Conservation (phyloP, 2,888 invertebrate genomes). For the Drosophila buzzatii region DNA sequence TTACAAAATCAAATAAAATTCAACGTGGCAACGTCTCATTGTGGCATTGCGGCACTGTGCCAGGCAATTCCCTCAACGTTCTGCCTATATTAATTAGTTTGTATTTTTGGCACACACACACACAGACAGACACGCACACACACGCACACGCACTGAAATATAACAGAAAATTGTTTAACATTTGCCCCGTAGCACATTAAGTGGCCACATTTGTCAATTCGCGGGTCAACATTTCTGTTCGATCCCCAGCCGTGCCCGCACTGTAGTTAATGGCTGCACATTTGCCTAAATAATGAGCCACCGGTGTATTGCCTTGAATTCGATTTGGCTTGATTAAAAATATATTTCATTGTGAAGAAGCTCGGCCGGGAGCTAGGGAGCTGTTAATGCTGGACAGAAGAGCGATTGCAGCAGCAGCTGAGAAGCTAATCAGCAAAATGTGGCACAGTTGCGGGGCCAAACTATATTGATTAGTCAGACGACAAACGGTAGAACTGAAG, state of each 20-base stretch:
- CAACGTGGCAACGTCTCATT: slow-evolving; percentile 45
- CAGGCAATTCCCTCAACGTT: slow-evolving; percentile 52
- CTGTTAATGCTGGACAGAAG: slow-evolving; percentile 38
- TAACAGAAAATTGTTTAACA: slow-evolving; percentile 76
- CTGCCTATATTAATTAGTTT: slow-evolving; percentile 75
- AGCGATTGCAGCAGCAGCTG: slow-evolving; percentile 66
- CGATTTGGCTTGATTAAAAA: slow-evolving; percentile 80
- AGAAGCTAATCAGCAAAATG: slow-evolving; percentile 75
- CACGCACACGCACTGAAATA: slow-evolving; percentile 54
- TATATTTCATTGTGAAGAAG: slow-evolving; percentile 75
- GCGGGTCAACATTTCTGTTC: slow-evolving; percentile 58
- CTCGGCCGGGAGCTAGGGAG: neutral
- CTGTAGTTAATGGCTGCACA: slow-evolving; percentile 78
- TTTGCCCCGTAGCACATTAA: slow-evolving; percentile 76
- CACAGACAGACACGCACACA: slow-evolving; percentile 57
- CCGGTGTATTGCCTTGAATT: slow-evolving; percentile 80
- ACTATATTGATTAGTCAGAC: slow-evolving; percentile 50
- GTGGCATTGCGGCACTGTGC: slow-evolving; percentile 22
- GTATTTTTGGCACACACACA: slow-evolving; percentile 75
- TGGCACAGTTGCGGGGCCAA: slow-evolving; percentile 51
- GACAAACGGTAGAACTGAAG: slow-evolving; percentile 1
- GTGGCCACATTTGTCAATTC: slow-evolving; percentile 81
- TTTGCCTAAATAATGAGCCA: slow-evolving; percentile 81
- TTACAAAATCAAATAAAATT: slow-evolving; percentile 77
- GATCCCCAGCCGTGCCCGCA: slow-evolving; percentile 27